Evolutionary conservation across 2,888 invertebrate genomes (phyloP), one percentile per base, ranked within the genome.

Genomic region (Mythimna ferrago): DNA sequence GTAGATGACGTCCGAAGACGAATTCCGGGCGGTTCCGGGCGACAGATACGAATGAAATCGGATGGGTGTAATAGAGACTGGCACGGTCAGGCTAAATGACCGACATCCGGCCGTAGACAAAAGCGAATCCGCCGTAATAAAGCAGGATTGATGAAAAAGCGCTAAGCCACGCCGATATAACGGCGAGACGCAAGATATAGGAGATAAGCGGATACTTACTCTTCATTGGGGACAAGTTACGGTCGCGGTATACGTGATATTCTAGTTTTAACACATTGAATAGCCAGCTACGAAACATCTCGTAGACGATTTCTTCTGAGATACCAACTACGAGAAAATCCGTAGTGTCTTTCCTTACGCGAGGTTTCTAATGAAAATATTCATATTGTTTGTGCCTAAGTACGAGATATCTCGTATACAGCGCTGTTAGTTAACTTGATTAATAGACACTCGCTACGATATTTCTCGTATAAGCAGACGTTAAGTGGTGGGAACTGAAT

Each of bases 111-210:
- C 91, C 92, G 93, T 91, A 94, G 96, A 96, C 95, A 95, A 95
- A 94, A 94, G 95, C 94, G 95, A 93, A 94, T 93, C 94, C 93
- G 90, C 93, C 91, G 95, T 95, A 96, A 96, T 96, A 96, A 96
- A 96, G 95, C 94, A 96, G 96, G 96, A 96, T 96, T 96, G 96
- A 96, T 96, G 96, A 96, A 96, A 96, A 96, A 96, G 96, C 95
- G 97, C 97, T 97, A 97, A 97, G 96, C 96, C 95, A 93, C 94
- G 95, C 96, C 96, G 96, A 96, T 96, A 96, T 96, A 96, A 89
- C 88, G 83, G 74, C 58, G 68, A 63, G 84, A 78, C 71, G 69
- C 78, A 85, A 89, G 89, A 67, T 62, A 87, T 54, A 78, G 84
- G 87, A 83, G 78, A 63, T 56, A 44, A 77, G 90, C 88, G 89